phyloP scores from a whole-genome alignment of 1,140 invertebrate species.

The Chelonus insularis region DNA sequence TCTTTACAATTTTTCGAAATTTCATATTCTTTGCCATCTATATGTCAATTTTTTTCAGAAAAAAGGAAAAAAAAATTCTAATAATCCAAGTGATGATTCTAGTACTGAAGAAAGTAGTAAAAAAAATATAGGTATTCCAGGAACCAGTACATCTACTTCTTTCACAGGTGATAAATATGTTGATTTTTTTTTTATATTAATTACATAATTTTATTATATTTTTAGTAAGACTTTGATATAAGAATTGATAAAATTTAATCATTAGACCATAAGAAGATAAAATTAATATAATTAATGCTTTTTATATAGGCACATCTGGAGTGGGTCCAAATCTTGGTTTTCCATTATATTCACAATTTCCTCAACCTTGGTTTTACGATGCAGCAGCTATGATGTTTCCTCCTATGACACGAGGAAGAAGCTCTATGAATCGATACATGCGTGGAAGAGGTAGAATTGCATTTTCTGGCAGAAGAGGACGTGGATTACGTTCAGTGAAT shows the following conservation, averaged over 20 bases:
- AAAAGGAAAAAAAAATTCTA: slow-evolving; percentile 44
- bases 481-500: slow-evolving; percentile 31
- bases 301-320: slow-evolving; percentile 22
- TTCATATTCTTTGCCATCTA: not conserved
- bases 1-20: not conserved
- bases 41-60: slow-evolving; percentile 34
- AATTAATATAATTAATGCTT: not conserved
- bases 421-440: slow-evolving; percentile 33
- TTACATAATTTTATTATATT: too few species aligned
- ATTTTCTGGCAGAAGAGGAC: slow-evolving; percentile 28
- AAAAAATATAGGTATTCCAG: slow-evolving; percentile 50
- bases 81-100: slow-evolving; percentile 38
- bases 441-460: slow-evolving; percentile 38
- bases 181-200: too few species aligned
- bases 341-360: slow-evolving; percentile 46
- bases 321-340: slow-evolving; percentile 31
- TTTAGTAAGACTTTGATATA: too few species aligned
- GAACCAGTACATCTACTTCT: slow-evolving; percentile 32
- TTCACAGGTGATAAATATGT: slow-evolving; percentile 40
- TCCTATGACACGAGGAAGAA: slow-evolving; percentile 34
- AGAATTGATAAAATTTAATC: too few species aligned
- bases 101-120: slow-evolving; percentile 35
- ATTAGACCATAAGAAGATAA: too few species aligned
- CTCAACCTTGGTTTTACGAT: slow-evolving; percentile 53
- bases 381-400: slow-evolving; percentile 45